Evolutionary conservation across 2,888 invertebrate species (phyloP).

Genomic region (Mesorhabditis spiculigera): DNA sequence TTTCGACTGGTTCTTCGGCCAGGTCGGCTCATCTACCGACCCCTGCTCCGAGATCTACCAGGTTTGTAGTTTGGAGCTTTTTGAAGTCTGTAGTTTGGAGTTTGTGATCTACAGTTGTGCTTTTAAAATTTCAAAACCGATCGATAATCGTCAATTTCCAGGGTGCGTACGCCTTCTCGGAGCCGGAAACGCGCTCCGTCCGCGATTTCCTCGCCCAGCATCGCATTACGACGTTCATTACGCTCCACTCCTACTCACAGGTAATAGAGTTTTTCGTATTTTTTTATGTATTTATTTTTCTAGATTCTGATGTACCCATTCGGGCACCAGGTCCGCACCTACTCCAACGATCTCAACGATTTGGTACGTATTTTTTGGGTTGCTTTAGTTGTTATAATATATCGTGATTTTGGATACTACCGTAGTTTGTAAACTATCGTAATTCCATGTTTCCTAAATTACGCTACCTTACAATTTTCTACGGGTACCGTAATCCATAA

Average conservation of each 20-base stretch:
- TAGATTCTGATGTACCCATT: constrained; percentile 57
- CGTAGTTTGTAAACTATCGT: too few relatives aligned
- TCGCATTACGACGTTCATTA: constrained; percentile 53
- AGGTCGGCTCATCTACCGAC: constrained; percentile 53
- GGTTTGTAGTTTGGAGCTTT: constrained; percentile 18
- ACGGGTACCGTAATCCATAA: too few relatives aligned
- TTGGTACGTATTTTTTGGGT: constrained; percentile 23
- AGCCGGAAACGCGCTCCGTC: constrained; percentile 56
- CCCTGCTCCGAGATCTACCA: constrained; percentile 57
- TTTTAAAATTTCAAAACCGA: too few relatives aligned
- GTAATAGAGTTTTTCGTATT: too few relatives aligned
- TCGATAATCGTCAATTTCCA: constrained; percentile 27
- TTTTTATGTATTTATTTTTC: too few relatives aligned
- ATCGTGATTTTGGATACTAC: too few relatives aligned
- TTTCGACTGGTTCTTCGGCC: constrained; percentile 58
- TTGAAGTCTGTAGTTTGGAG: not conserved
- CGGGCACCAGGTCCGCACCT: constrained; percentile 54
- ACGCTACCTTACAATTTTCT: too few relatives aligned
- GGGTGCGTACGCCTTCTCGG: constrained; percentile 55
- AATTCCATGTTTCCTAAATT: too few relatives aligned
- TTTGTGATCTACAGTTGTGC: too few relatives aligned
- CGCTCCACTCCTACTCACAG: constrained; percentile 57
- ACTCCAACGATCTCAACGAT: constrained; percentile 51
- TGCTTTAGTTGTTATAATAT: too few relatives aligned
- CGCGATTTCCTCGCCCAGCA: constrained; percentile 50